These are phyloP conservation scores for Lycorma delicatula DNA, from an alignment of 1,140 invertebrate genomes.

Conservation along the genomic window DNA sequence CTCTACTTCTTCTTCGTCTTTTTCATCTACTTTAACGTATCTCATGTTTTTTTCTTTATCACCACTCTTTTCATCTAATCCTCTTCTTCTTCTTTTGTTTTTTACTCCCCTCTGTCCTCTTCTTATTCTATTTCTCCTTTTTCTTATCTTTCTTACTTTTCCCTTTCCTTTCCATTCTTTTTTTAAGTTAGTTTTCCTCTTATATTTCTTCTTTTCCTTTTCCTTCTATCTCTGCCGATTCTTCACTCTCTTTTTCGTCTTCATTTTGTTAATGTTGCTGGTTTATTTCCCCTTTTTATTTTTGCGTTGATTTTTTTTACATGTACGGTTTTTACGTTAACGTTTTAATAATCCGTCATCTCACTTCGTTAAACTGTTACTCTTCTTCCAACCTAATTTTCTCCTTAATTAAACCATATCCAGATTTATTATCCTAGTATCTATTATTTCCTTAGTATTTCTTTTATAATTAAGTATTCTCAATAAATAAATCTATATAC, in stretches of 20 bases:
- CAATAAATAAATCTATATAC: too few relatives aligned
- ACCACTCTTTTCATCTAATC: background rate
- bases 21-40: background rate
- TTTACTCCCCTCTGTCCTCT: background rate
- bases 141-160: background rate
- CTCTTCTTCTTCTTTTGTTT: background rate
- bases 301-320: background rate
- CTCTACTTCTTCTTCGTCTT: background rate
- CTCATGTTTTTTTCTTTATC: background rate
- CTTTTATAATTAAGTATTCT: too few relatives aligned
- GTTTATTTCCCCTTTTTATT: background rate
- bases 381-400: too few relatives aligned
- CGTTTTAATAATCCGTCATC: too few relatives aligned
- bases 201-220: background rate
- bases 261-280: background rate
- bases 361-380: too few relatives aligned
- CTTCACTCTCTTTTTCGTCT: background rate
- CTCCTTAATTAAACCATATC: too few relatives aligned
- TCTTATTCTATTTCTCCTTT: background rate
- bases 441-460: too few relatives aligned
- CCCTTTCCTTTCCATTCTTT: background rate
- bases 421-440: too few relatives aligned
- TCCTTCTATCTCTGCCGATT: background rate
- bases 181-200: background rate
- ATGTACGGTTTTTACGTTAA: too few relatives aligned